Evolutionary conservation across 2,888 invertebrate species (phyloP).

Genomic region (Caradrina kadenii): DNA sequence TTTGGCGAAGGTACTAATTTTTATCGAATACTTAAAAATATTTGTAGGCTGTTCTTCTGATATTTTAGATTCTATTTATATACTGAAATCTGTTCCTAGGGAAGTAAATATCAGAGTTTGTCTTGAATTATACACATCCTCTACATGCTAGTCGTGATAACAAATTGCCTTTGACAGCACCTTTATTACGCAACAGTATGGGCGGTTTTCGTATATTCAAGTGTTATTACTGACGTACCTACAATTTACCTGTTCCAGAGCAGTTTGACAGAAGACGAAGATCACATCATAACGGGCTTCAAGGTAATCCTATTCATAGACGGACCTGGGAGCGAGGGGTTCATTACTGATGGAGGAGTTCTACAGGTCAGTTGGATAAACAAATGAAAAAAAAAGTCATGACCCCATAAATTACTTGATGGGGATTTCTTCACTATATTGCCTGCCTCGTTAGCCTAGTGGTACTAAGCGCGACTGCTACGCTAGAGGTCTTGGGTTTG

Average conservation of each 20-base stretch:
- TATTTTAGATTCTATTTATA: background rate
- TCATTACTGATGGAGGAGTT: constrained; percentile 76
- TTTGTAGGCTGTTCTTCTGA: background rate
- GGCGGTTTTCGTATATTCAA: background rate
- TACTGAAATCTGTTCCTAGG: background rate
- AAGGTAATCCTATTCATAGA: constrained; percentile 75
- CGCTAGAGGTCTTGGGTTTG: too few species aligned
- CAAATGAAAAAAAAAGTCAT: too few species aligned
- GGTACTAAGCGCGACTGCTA: too few species aligned
- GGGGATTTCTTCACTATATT: too few species aligned
- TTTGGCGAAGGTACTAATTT: too few species aligned
- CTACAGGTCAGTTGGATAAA: constrained; percentile 68
- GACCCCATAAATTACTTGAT: too few species aligned
- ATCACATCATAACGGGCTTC: constrained; percentile 75
- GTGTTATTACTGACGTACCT: background rate
- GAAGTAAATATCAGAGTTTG: background rate
- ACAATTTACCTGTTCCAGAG: constrained; percentile 15
- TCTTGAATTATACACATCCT: too few species aligned
- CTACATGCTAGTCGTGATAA: background rate
- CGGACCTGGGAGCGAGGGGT: constrained; percentile 70
- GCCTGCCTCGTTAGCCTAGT: too few species aligned
- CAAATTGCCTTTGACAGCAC: background rate
- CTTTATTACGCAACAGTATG: background rate
- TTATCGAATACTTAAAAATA: too few species aligned
- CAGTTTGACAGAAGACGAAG: constrained; percentile 26